A percentile compares a stretch with the other conserved stretches of the same genome.
These are phyloP conservation scores for Phyllostomus discolor DNA, from an alignment of 2,113 vertebrate species.

Conservation along the genomic window DNA sequence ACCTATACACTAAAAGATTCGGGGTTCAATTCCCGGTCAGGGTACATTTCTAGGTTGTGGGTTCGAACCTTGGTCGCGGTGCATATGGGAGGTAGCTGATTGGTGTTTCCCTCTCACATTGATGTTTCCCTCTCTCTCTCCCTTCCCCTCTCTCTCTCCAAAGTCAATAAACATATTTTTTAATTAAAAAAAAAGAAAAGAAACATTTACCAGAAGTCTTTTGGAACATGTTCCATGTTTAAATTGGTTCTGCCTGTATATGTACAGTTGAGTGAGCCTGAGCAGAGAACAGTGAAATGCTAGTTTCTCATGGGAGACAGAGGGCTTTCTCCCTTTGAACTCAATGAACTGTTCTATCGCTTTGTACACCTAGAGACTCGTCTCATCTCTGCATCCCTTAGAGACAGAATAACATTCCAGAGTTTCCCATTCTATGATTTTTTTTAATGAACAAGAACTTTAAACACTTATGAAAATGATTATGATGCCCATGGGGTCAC, in stretches of 20 bases:
- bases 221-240: background rate
- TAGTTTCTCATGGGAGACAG: accelerated
- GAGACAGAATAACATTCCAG: background rate
- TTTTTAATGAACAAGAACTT: background rate
- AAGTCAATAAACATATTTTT: too few species aligned
- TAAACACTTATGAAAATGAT: background rate
- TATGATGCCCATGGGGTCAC: background rate
- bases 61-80: too few species aligned
- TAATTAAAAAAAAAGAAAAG: background rate
- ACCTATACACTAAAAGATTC: too few species aligned
- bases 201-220: background rate
- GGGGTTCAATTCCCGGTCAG: too few species aligned
- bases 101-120: too few species aligned
- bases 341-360: background rate
- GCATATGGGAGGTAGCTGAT: too few species aligned
- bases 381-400: background rate
- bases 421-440: background rate
- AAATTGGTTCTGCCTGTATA: background rate
- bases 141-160: too few species aligned
- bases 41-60: too few species aligned
- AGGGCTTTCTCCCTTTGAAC: background rate
- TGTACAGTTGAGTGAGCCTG: background rate
- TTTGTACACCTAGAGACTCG: background rate
- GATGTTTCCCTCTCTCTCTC: too few species aligned
- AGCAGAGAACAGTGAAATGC: background rate